Conservation (phyloP, 2,888 invertebrate species). For the Leptodirus hochenwartii region DNA sequence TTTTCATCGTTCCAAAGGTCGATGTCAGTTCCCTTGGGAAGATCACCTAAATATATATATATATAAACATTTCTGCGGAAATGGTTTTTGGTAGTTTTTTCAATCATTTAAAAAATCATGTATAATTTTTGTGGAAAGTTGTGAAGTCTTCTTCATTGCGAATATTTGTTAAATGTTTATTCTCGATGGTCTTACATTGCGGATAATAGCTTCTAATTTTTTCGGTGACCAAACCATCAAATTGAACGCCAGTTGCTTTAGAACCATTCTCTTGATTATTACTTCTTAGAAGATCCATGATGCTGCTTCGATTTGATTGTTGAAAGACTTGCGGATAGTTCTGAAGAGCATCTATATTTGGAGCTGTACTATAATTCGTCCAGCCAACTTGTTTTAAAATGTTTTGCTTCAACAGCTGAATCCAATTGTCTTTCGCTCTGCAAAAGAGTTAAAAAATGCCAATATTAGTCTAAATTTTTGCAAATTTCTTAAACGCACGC, state of each 20-base stretch:
- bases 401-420: neutral
- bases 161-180: constrained; percentile 1
- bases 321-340: constrained; percentile 4
- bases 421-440: constrained; percentile 7
- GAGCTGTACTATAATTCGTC: constrained; percentile 1
- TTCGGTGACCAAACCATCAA: constrained; percentile 4
- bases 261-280: too few species aligned
- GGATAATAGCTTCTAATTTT: constrained; percentile 9
- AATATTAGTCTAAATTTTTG: neutral
- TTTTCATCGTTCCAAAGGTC: constrained; percentile 29
- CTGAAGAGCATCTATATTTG: constrained; percentile 4
- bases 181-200: constrained; percentile 6
- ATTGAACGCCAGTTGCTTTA: neutral
- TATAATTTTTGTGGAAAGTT: too few species aligned
- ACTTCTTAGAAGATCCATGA: too few species aligned
- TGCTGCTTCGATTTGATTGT: neutral
- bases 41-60: constrained; percentile 27
- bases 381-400: constrained; percentile 5
- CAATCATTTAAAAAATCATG: too few species aligned
- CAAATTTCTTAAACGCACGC: too few species aligned
- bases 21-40: constrained; percentile 30
- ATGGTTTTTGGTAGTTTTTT: too few species aligned
- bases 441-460: neutral
- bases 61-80: too few species aligned
- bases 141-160: too few species aligned